Evolutionary conservation across 2,888 invertebrate genomes (phyloP), one percentile per base, ranked within the genome.

Genomic region (Caenorhabditis japonica): DNA sequence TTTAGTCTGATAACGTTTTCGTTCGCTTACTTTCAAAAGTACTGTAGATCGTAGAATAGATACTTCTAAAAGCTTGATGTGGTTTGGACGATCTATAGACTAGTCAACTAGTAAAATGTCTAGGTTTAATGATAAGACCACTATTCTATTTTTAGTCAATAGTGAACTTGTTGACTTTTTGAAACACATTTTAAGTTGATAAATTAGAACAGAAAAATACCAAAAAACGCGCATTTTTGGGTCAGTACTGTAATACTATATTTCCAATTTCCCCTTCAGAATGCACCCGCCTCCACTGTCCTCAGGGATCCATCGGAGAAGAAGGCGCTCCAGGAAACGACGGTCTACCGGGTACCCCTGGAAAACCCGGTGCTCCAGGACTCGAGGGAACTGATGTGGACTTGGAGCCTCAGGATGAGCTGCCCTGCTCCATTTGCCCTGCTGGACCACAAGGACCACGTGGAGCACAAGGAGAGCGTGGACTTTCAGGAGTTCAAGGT

Each of bases 401-500:
- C 25, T 36, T 80, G 12, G 77, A 78, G 30, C 68, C 77, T 7
- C 79, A 78, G 38, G 69, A 71, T 8, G 82, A 82, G 33, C 66
- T 81, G 12, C 83, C 84, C 0, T 84, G 84, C 60, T 72, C 77
- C 15, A 81, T 84, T 44, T 84, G 84, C 33, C 79, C 83, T 8
- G 69, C 71, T 2, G 84, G 84, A 25, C 76, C 74, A 4, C 79
- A 75, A 15, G 83, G 83, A 13, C 76, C 78, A 15, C 75, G 79
- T 4, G 82, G 82, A 39, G 69, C 78, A 10, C 81, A 80, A 56
- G 83, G 83, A 46, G 80, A 80, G 66, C 69, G 81, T 5, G 81
- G 81, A n/a, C 46, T 76, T 10, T 46, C 56, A 23, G 79, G 79
- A 21, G 55, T 53, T 27, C 44, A 34, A 0, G 76, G 81, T 38